Evolutionary conservation across 2,797 vertebrate genomes (phyloP), one percentile per base, ranked within the genome.

Genomic region (Sebastes iracundus): DNA sequence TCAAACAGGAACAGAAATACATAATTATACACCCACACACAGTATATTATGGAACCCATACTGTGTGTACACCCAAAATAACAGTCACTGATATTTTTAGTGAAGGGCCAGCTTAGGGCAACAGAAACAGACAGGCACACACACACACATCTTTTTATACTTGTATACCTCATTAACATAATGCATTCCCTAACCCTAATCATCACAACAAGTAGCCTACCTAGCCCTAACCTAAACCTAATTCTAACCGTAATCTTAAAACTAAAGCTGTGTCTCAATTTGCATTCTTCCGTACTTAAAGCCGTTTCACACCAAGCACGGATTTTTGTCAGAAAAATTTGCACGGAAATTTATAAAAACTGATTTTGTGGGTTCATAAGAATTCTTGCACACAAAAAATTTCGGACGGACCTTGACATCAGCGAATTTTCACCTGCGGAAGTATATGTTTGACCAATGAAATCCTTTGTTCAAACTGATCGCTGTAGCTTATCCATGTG

Each of bases 21-120:
- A 83, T 91, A 90, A 93, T 93, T 92, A 90, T 80, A 67, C 88
- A 71, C 83, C 86, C 89, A 84, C 88, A 84, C 88, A 72, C 46
- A 28, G 73, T 61, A 88, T 80, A 90, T 76, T 86, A 82, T 77
- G 52, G 84, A 75, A 72, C 42, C 65, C 80, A 81, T 81, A 70
- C 80, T 81, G 77, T 77, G 81, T 20, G 38, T 70, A 72, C 67
- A 77, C 79, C 85, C 74, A 87, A 71, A 90, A 88, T 86, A 89
- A 81, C 73, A 75, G 70, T 38, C 77, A 52, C 11, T 11, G 72
- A 69, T 93, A 91, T 93, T 93, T 92, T 93, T 81, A 87, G 75
- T 61, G 49, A 67, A 74, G 68, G 71, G 71, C 64, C 62, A 61
- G 46, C 70, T 87, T 62, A 81, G 56, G 33, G 30, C 28, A 27